Percentiles rank a stretch among this genome's conserved stretches.
These are phyloP conservation scores for Mylabris phalerata DNA, from an alignment of 1,140 invertebrate genomes.

Conservation along the genomic window DNA sequence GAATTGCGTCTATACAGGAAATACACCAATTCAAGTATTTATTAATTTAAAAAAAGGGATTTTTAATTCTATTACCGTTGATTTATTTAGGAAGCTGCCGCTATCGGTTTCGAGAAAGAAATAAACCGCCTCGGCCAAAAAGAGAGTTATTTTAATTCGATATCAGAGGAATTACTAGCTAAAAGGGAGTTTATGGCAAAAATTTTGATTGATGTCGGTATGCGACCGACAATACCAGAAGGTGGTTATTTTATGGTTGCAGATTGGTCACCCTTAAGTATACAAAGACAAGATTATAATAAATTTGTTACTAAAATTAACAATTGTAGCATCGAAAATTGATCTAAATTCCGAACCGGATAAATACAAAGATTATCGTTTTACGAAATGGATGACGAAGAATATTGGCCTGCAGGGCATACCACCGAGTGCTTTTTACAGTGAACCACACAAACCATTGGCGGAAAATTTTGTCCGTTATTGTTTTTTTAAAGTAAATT, in stretches of 20 bases:
- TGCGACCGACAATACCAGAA: constrained; percentile 88
- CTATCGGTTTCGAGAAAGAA: constrained; percentile 84
- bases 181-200: constrained; percentile 84
- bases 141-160: constrained; percentile 80
- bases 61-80: no score
- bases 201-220: constrained; percentile 70
- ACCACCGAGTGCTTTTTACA: constrained; percentile 92
- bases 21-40: constrained; percentile 33
- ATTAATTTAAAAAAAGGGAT: no score
- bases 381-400: constrained; percentile 92
- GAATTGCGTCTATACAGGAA: no score
- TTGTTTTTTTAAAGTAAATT: no score
- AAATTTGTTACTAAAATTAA: constrained; percentile 6
- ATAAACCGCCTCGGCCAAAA: constrained; percentile 58
- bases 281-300: constrained; percentile 6
- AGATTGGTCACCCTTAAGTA: constrained; percentile 76
- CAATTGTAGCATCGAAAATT: constrained; percentile 50
- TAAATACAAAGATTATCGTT: constrained; percentile 77
- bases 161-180: constrained; percentile 67
- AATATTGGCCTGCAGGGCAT: constrained; percentile 90
- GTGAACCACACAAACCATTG: constrained; percentile 68
- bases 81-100: constrained; percentile 75
- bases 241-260: constrained; percentile 97
- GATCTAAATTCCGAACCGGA: constrained; percentile 62
- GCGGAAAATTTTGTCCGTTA: no score